A percentile compares a stretch with the other conserved stretches of the same genome.
These are phyloP conservation scores for Agrilus cyanescens DNA, from an alignment of 2,888 invertebrate species.

Conservation along the genomic window DNA sequence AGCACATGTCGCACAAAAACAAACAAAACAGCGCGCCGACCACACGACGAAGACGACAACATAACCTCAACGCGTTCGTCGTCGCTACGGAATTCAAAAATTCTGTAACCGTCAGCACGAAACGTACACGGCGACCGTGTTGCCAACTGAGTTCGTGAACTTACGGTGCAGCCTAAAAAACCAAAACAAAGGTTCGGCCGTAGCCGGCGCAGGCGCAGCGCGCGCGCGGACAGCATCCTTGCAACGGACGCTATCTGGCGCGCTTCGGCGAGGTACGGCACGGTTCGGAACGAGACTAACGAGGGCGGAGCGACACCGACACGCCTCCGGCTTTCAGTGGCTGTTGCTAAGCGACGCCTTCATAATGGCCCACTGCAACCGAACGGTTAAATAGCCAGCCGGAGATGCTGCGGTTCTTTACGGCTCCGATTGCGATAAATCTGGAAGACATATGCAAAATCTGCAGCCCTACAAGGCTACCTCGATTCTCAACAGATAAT, in stretches of 20 bases:
- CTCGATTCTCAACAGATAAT: no score
- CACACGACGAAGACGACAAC: neutral
- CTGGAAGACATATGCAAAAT: no score
- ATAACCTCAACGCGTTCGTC: neutral
- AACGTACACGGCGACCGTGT: neutral
- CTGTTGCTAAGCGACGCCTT: constrained; percentile 17
- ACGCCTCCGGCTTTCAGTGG: constrained; percentile 13
- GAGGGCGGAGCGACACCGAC: constrained; percentile 8
- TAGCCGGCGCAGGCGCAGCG: neutral
- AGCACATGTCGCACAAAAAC: constrained; percentile 8
- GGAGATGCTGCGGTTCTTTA: no score
- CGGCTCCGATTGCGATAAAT: no score
- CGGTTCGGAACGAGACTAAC: constrained; percentile 6
- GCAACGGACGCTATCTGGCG: constrained; percentile 8
- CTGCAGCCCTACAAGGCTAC: no score
- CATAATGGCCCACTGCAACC: no score
- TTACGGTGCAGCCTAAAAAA: neutral
- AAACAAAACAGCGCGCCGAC: constrained; percentile 3
- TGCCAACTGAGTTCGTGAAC: neutral
- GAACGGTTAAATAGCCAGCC: no score
- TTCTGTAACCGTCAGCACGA: constrained; percentile 1
- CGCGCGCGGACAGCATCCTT: constrained; percentile 3
- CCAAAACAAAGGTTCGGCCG: neutral
- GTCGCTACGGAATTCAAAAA: neutral
- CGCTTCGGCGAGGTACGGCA: neutral